Conservation (phyloP, 1,140 invertebrate genomes). For the Hyphantria cunea region DNA sequence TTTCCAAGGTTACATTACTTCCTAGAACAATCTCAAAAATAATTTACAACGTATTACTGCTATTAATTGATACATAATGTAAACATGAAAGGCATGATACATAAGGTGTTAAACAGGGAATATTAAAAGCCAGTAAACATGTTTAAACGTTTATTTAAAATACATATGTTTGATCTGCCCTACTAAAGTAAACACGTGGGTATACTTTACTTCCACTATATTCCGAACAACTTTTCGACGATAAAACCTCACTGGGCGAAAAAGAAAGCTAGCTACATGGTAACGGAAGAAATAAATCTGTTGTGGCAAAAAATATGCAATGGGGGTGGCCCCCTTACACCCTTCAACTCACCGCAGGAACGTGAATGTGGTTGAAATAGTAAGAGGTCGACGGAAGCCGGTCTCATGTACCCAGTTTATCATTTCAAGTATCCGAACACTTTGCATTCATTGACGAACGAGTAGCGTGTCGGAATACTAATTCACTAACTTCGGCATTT, state of each 20-base stretch:
- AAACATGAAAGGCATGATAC: slow-evolving; percentile 10
- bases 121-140: slow-evolving; percentile 15
- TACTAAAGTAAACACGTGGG: not conserved
- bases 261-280: slow-evolving; percentile 11
- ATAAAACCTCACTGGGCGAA: slow-evolving; percentile 13
- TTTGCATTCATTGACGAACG: slow-evolving; percentile 45
- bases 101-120: slow-evolving; percentile 5
- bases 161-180: slow-evolving; percentile 15
- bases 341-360: not conserved
- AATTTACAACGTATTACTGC: no score
- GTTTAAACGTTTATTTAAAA: slow-evolving; percentile 22
- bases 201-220: not conserved
- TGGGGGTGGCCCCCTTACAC: slow-evolving; percentile 12
- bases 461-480: slow-evolving; percentile 8
- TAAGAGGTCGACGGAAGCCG: slow-evolving; percentile 33
- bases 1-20: no score
- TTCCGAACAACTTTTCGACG: slow-evolving; percentile 19
- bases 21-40: no score
- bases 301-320: slow-evolving; percentile 42
- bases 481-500: not conserved
- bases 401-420: slow-evolving; percentile 27
- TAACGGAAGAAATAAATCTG: slow-evolving; percentile 51
- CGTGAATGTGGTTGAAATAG: slow-evolving; percentile 37
- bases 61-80: slow-evolving; percentile 10
- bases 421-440: slow-evolving; percentile 9